Base-by-base conservation (phyloP, 30 jellyfish, hydroid and myxozoan species). In the Hydractinia symbiolongicarpus region DNA sequence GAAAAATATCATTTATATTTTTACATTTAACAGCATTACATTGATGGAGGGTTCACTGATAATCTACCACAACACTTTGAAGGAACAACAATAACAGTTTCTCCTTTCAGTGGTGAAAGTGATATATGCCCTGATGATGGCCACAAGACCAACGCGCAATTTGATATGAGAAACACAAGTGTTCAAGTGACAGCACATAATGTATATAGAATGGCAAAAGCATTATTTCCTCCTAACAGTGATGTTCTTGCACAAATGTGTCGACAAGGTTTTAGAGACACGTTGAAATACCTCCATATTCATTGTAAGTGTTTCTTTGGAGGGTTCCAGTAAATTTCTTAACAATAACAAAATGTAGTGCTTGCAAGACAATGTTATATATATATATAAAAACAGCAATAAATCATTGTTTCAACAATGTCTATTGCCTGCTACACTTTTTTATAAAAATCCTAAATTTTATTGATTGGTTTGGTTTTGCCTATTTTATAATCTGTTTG, bases 41-140 rank as follows among this genome's bases (percentile, higher is more conserved):
- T 93, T 4, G 98, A 93, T 93, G 98, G 98, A 57, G 98, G 98
- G 66, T 93, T 93, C 62, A 61, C 98, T 16, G 98, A 93, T 66
- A 93, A 93, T 73, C 61, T 93, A 58, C 98, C 98, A 11, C 98
- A 93, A 57, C 98, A 93, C 73, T 93, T 93, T 77, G 85, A 82
- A 9, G 98, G 98, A 66, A 86, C 93, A 67, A 93, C 98, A 8
- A 86, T 93, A 49, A 93, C 98, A 5, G 96, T 93, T 16, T 93
- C 98, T 2, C 98, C 98, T 53, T 93, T 93, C 85, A 82, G 96
- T 55, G 98, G 98, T 16, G 98, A 93, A 76, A 93, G 98, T 93
- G 98, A 93, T 74, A 86, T 93, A 9, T 93, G 98, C 66, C 98
- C 98, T 5, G 95, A 93, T 84, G 98, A 93, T 84, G 83, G 91